These are phyloP conservation scores for Rhagonycha fulva DNA, from an alignment of 2,888 invertebrate genomes.

Conservation along the genomic window DNA sequence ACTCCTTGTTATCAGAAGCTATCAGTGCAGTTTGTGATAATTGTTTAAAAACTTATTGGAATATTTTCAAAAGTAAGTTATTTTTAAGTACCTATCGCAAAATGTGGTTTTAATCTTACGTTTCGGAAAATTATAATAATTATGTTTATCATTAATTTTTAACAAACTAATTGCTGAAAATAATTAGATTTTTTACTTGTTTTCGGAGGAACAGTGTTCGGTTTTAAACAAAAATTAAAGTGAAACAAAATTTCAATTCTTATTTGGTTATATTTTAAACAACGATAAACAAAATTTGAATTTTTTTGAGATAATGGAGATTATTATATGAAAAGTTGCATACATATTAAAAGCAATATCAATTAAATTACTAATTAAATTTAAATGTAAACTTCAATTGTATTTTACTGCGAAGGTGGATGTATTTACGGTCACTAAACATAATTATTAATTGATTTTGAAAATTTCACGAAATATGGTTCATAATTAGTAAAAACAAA, in stretches of 20 bases:
- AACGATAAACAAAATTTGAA: background rate
- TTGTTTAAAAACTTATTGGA: background rate
- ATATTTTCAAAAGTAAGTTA: background rate
- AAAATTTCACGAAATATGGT: background rate
- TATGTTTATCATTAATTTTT: background rate
- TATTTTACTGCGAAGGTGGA: background rate
- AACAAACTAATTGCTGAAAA: background rate
- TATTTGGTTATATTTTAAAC: background rate
- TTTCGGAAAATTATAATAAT: background rate
- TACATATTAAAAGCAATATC: background rate
- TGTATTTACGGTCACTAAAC: background rate
- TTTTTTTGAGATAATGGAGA: background rate
- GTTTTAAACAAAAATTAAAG: background rate
- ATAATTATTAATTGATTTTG: background rate
- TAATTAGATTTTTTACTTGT: background rate
- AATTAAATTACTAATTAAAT: background rate
- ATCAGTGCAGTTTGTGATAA: conserved; percentile 6
- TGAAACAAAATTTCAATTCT: background rate
- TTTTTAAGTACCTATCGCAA: background rate
- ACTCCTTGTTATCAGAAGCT: conserved; percentile 3
- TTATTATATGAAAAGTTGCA: background rate
- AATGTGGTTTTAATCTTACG: background rate
- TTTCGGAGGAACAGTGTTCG: background rate
- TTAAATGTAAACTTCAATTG: background rate
- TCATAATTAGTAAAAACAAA: background rate